Conservation (phyloP, 2,888 invertebrate species). For the Drosophila atripex region DNA sequence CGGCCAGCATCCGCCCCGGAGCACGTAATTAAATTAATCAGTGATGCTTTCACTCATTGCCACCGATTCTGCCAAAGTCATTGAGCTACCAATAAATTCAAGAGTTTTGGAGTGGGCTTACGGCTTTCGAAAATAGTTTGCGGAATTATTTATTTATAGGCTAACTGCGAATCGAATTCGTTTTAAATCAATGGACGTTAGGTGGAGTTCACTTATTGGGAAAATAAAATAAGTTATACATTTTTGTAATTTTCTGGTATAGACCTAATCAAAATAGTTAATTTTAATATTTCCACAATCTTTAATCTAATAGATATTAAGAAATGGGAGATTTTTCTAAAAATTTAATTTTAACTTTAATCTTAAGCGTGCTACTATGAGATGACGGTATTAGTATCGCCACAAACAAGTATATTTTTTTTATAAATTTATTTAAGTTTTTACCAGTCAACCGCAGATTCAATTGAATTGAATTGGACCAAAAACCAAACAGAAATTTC, state of each 20-base stretch:
- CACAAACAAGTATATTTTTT: conserved; percentile 6
- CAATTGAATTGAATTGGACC: conserved; percentile 38
- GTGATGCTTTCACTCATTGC: conserved; percentile 40
- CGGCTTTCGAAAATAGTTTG: conserved; percentile 14
- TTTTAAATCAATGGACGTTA: neutral
- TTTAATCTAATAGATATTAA: too few species aligned
- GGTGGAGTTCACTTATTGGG: neutral
- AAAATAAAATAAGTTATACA: neutral
- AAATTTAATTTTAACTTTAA: neutral
- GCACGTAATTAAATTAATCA: conserved; percentile 50
- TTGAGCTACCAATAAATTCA: conserved; percentile 10
- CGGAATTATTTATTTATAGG: conserved; percentile 18
- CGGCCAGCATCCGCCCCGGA: conserved; percentile 20
- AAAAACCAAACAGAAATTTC: conserved; percentile 48
- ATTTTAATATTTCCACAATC: too few species aligned
- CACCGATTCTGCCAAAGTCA: conserved; percentile 31
- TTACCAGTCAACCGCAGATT: conserved; percentile 28
- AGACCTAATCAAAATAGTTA: too few species aligned
- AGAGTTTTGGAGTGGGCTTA: conserved; percentile 11
- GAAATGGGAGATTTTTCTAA: too few species aligned
- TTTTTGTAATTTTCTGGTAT: too few species aligned
- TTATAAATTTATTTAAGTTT: conserved; percentile 16
- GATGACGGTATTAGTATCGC: neutral
- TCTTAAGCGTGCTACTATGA: neutral
- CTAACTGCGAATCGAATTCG: conserved; percentile 4